Percentiles rank a stretch among this genome's conserved stretches.
phyloP scores from a whole-genome alignment of 1,140 invertebrate species.

The Fopius arisanus region DNA sequence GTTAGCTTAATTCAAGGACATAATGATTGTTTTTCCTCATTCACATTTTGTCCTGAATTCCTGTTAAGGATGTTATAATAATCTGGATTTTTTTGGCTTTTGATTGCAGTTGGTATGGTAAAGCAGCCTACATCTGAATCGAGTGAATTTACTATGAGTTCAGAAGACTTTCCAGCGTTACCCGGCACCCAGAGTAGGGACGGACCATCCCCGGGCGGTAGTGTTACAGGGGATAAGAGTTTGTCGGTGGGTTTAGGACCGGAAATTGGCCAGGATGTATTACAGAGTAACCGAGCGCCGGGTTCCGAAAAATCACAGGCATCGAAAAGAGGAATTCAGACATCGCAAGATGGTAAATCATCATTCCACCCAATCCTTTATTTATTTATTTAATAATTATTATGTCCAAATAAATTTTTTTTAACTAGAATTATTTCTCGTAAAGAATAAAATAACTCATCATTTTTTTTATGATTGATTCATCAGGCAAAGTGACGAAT shows the following conservation, averaged over 20 bases:
- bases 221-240: slow-evolving; percentile 66
- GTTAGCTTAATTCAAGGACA: slow-evolving; percentile 56
- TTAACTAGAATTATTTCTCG: not conserved
- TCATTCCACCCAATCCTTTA: not conserved
- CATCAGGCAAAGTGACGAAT: slow-evolving; percentile 89
- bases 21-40: slow-evolving; percentile 13
- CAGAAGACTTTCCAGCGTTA: slow-evolving; percentile 98
- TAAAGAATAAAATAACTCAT: not conserved
- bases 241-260: slow-evolving; percentile 65
- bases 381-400: not conserved
- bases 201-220: slow-evolving; percentile 65
- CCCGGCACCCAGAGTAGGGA: slow-evolving; percentile 75
- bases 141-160: slow-evolving; percentile 96
- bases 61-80: not conserved
- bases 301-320: slow-evolving; percentile 62
- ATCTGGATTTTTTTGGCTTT: slow-evolving; percentile 26
- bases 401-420: no score
- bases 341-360: slow-evolving; percentile 84
- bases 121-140: slow-evolving; percentile 91
- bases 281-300: slow-evolving; percentile 60
- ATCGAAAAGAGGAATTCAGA: slow-evolving; percentile 88
- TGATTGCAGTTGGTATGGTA: slow-evolving; percentile 87
- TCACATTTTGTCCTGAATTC: slow-evolving; percentile 6
- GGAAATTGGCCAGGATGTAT: slow-evolving; percentile 60
- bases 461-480: slow-evolving; percentile 38